Base-by-base conservation (phyloP, 2,797 vertebrate genomes). In the Crenichthys baileyi region DNA sequence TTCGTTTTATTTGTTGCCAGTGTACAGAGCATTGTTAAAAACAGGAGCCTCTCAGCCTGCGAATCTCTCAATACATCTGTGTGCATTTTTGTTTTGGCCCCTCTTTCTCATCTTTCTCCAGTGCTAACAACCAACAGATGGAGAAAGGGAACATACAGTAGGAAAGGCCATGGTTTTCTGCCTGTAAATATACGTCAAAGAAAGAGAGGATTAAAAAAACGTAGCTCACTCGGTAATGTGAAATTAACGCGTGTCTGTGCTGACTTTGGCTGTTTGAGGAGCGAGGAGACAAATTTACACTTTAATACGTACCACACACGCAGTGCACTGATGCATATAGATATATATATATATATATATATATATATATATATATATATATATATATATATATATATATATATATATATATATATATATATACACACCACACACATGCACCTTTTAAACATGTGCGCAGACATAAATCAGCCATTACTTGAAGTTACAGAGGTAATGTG, bases 1-100 rank as follows among this genome's bases (percentile, higher is more conserved):
- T 96, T 94, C 92, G 94, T 94, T 88, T 88, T 87, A 93, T 94
- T 92, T 95, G 87, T 91, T 92, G 91, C 93, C 91, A 91, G 91
- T 93, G 87, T 94, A 93, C 90, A 87, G 90, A 92, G 76, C 88
- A 79, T 89, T 90, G 91, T 85, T 90, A 86, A 89, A 91, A 89
- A 77, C 87, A 72, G 87, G 87, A 93, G 86, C 88, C 87, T 61
- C 83, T 86, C 81, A 85, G 86, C 91, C 90, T 90, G 90, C 91
- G 92, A 92, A 90, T 89, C 83, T 90, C 87, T 88, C 79, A 75
- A 84, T 84, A 92, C 44, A 63, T 91, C 85, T 90, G 83, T 91
- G 85, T 92, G 85, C 85, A 79, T 90, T 90, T 67, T 39, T 68
- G 91, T 86, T 91, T 89, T 91, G 91, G 90, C 91, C 91, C 85